phyloP scores from a whole-genome alignment of 2,113 vertebrate species.

The Erinaceus europaeus region DNA sequence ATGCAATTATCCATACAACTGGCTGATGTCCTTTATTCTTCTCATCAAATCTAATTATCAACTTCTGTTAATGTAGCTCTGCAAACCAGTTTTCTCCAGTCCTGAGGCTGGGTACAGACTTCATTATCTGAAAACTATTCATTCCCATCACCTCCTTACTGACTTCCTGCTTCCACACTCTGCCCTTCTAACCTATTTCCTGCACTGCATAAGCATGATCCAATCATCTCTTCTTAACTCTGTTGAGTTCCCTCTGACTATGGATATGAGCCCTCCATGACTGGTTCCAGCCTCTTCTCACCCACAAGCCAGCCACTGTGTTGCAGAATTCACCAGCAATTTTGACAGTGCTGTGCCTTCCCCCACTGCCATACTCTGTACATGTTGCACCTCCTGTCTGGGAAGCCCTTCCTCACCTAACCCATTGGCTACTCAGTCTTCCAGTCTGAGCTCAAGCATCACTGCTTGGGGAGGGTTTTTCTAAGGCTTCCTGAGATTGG shows the following conservation, averaged over 20 bases:
- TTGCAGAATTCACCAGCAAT: background rate
- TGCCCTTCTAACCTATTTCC: background rate
- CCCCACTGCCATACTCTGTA: background rate
- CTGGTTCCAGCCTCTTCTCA: accelerated
- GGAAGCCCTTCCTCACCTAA: background rate
- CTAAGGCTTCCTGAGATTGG: background rate
- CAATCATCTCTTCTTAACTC: background rate
- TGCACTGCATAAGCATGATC: background rate
- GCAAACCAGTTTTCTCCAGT: background rate
- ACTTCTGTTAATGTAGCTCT: background rate
- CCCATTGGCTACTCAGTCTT: background rate
- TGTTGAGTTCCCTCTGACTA: background rate
- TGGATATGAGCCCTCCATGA: background rate
- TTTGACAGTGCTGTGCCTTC: background rate
- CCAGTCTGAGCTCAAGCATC: background rate
- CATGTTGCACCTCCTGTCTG: accelerated
- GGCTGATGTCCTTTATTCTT: background rate
- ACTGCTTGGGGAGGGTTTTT: background rate
- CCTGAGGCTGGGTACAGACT: background rate
- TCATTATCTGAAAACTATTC: no score
- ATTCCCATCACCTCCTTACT: background rate
- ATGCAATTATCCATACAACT: background rate
- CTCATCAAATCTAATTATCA: background rate
- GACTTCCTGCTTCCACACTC: background rate
- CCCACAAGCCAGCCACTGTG: background rate